phyloP scores from a whole-genome alignment of 2,797 vertebrate genomes.

The Odontamblyopus rebecca region DNA sequence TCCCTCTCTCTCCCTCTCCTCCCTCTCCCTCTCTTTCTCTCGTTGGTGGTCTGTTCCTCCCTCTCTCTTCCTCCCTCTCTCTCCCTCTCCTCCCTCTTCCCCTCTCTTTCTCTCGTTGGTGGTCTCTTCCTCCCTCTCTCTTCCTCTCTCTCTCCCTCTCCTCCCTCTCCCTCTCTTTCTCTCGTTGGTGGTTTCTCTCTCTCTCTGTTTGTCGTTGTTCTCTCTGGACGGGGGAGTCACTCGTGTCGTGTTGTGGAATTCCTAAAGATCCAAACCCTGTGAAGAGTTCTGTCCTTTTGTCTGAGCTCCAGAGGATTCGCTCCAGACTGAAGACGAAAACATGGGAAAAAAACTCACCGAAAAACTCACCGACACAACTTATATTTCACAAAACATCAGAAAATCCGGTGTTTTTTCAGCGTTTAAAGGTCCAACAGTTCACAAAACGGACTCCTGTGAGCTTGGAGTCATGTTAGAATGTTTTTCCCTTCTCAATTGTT shows the following conservation, averaged over 20 bases:
- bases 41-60: no score
- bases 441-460: no score
- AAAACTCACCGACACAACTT: neutral
- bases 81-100: neutral
- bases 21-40: no score
- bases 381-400: no score
- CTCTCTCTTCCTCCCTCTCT: no score
- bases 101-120: neutral
- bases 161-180: neutral
- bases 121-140: neutral
- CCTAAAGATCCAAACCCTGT: neutral
- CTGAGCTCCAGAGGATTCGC: neutral
- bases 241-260: neutral
- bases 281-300: neutral
- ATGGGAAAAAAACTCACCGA: no score
- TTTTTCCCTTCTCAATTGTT: no score
- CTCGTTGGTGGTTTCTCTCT: no score
- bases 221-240: neutral
- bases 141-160: neutral
- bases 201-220: neutral
- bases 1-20: no score
- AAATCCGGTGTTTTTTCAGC: no score
- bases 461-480: no score
- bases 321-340: neutral
- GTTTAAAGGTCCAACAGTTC: no score